Conservation (phyloP, 2,888 invertebrate species). For the Chrysolina oricalcia region DNA sequence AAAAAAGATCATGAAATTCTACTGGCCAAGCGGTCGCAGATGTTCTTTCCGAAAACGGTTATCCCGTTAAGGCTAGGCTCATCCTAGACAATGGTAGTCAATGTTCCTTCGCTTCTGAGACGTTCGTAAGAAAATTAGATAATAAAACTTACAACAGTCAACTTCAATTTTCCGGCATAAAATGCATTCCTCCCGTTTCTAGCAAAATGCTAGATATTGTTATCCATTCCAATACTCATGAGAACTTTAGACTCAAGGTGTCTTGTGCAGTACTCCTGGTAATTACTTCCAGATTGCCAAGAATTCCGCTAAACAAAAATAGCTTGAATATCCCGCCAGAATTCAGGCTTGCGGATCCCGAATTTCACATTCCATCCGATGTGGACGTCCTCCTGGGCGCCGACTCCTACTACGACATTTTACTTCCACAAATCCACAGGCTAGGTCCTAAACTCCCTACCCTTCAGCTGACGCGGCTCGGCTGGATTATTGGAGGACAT, state of each 20-base stretch:
- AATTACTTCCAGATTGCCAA: conserved; percentile 1
- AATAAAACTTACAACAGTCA: conserved; percentile 5
- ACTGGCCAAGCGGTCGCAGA: neutral
- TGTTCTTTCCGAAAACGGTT: conserved; percentile 12
- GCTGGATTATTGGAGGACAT: too few relatives aligned
- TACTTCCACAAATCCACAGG: too few relatives aligned
- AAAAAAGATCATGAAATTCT: conserved; percentile 3
- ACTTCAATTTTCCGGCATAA: conserved; percentile 26
- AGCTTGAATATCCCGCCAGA: conserved; percentile 9
- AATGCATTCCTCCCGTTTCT: conserved; percentile 11
- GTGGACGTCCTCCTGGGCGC: neutral
- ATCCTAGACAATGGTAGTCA: conserved; percentile 1
- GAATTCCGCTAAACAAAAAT: conserved; percentile 4
- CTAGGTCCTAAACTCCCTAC: too few relatives aligned
- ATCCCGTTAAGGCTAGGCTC: too few relatives aligned
- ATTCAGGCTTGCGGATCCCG: conserved; percentile 1
- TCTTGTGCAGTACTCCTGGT: conserved; percentile 12
- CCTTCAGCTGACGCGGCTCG: too few relatives aligned
- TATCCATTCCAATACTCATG: conserved; percentile 7
- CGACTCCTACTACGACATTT: too few relatives aligned
- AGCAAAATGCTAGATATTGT: conserved; percentile 27
- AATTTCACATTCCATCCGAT: conserved; percentile 7
- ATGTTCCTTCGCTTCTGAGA: conserved; percentile 15
- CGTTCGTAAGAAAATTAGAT: conserved; percentile 20
- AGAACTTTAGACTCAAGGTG: neutral